phyloP scores from a whole-genome alignment of 2,113 vertebrate genomes.

The Danio rerio region DNA sequence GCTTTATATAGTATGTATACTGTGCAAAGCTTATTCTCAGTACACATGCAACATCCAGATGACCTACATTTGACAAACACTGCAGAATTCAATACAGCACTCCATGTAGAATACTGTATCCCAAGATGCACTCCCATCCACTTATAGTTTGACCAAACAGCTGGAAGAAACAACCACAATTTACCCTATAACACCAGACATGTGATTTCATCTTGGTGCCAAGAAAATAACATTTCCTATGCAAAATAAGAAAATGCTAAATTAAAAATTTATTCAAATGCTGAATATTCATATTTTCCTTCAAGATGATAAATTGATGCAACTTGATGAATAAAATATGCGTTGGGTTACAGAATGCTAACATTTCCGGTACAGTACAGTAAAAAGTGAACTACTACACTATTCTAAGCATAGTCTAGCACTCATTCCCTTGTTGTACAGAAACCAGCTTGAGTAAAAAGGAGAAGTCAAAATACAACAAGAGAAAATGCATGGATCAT shows the following conservation, averaged over 20 bases:
- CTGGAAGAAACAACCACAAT: background rate
- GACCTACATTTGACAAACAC: background rate
- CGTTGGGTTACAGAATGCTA: background rate
- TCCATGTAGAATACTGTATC: background rate
- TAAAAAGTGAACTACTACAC: background rate
- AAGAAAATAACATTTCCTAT: background rate
- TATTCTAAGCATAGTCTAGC: background rate
- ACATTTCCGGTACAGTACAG: background rate
- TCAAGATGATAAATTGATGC: background rate
- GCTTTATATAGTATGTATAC: background rate
- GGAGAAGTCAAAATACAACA: background rate
- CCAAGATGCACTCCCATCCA: background rate
- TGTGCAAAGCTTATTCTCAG: background rate
- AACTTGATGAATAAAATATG: conserved; percentile 9
- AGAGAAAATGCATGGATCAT: background rate
- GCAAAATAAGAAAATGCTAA: background rate
- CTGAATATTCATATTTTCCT: background rate
- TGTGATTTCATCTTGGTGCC: background rate
- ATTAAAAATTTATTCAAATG: background rate
- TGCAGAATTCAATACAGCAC: background rate
- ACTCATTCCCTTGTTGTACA: background rate
- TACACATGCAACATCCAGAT: background rate
- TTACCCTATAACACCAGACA: background rate
- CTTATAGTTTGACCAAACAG: background rate
- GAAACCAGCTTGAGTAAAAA: background rate